Evolutionary conservation across 2,113 vertebrate species (phyloP).

Genomic region (Thinocorus orbignyianus): DNA sequence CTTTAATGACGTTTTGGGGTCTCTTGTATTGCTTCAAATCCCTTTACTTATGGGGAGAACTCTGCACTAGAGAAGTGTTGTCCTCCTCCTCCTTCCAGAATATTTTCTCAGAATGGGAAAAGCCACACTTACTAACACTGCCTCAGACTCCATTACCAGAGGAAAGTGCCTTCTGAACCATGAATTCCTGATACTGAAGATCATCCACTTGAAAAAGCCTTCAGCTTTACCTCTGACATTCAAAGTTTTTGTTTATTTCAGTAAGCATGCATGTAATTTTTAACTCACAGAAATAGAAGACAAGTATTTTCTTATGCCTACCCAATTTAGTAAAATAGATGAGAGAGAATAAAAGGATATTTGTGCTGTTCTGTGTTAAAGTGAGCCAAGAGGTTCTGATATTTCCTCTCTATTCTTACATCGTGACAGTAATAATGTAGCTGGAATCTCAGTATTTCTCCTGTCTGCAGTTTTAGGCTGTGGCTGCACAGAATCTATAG

Average conservation of each 20-base stretch:
- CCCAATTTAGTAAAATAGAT: background rate
- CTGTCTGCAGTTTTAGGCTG: background rate
- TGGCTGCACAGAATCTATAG: background rate
- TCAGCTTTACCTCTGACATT: slow-evolving; percentile 60
- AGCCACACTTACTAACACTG: background rate
- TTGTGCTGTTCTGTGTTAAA: background rate
- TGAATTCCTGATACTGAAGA: slow-evolving; percentile 33
- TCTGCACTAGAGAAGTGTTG: too few relatives aligned
- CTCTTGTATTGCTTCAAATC: background rate
- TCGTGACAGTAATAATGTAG: background rate
- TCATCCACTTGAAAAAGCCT: background rate
- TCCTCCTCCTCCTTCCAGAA: background rate
- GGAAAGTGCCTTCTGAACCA: slow-evolving; percentile 55
- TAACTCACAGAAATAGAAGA: background rate
- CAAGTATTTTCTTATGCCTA: background rate
- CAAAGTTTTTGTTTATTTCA: slow-evolving; percentile 43
- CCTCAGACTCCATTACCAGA: background rate
- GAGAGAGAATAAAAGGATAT: background rate
- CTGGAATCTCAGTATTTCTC: background rate
- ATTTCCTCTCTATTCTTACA: background rate
- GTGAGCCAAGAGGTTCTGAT: background rate
- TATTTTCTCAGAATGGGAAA: background rate
- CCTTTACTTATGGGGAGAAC: background rate
- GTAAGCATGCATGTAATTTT: background rate
- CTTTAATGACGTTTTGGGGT: background rate